A percentile compares a stretch with the other conserved stretches of the same genome.
Evolutionary conservation across 2,113 vertebrate genomes (phyloP).

Genomic region (Pampusana beccarii): DNA sequence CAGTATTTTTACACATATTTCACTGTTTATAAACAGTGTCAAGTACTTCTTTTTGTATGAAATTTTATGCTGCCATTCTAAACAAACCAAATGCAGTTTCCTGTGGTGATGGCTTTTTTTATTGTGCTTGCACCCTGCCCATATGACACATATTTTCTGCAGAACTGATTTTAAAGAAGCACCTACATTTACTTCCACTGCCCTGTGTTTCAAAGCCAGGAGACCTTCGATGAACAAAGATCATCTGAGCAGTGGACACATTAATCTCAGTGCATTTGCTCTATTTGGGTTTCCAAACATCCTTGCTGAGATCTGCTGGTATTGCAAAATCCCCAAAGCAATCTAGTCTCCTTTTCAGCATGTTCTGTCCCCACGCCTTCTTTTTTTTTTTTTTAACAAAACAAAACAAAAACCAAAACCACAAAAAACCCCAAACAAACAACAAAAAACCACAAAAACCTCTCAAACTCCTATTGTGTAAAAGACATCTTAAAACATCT

Average conservation of each 20-base stretch:
- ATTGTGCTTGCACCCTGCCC: neutral
- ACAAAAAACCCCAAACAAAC: no score
- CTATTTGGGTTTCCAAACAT: neutral
- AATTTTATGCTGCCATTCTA: neutral
- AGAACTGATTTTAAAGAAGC: neutral
- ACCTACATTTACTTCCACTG: neutral
- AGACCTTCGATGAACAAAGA: neutral
- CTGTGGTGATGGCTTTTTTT: neutral
- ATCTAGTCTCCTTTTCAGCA: neutral
- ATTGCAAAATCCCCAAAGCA: neutral
- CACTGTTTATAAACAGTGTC: constrained; percentile 30
- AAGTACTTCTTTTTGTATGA: neutral
- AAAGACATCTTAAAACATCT: neutral
- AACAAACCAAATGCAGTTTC: neutral
- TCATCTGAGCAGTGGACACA: neutral
- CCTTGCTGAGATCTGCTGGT: constrained; percentile 7
- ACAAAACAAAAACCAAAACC: no score
- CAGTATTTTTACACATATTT: constrained; percentile 23
- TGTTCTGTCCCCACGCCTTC: neutral
- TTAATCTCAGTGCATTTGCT: neutral
- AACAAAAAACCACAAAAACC: no score
- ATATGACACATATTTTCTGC: neutral
- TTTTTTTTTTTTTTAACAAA: neutral
- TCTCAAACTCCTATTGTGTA: neutral
- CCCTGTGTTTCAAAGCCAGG: neutral